Evolutionary conservation across 2,797 vertebrate genomes (phyloP).

Genomic region (Craterocephalus amniculus): DNA sequence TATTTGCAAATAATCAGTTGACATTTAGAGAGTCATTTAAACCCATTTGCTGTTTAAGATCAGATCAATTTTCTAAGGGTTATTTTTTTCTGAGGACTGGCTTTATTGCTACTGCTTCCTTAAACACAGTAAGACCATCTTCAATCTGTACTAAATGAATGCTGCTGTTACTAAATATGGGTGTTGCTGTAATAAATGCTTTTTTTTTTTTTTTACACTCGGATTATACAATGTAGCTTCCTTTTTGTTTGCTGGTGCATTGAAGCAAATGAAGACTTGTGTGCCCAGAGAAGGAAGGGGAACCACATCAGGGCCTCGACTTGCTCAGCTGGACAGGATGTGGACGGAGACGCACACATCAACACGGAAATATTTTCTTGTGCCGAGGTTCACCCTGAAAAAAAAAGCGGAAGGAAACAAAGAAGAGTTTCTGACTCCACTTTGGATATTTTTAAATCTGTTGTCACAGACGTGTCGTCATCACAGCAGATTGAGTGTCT

Average conservation of each 20-base stretch:
- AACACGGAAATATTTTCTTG: neutral
- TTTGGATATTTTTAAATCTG: constrained; percentile 7
- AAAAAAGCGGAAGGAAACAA: constrained; percentile 30
- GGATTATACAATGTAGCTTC: neutral
- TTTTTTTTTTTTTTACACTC: neutral
- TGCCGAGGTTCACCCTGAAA: constrained; percentile 4
- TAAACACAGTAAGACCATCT: neutral
- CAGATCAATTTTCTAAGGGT: neutral
- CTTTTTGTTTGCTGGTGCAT: constrained; percentile 1
- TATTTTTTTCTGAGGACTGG: neutral
- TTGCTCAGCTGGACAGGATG: constrained; percentile 67
- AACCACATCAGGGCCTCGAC: constrained; percentile 30
- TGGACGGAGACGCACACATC: constrained; percentile 32
- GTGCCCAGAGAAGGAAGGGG: constrained; percentile 35
- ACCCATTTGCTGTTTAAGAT: neutral
- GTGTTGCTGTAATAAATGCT: neutral
- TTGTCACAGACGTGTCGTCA: neutral
- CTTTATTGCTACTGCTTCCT: neutral
- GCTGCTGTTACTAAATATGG: neutral
- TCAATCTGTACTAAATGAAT: neutral
- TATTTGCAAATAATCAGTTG: neutral
- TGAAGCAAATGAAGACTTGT: constrained; percentile 8
- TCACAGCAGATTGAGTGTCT: neutral
- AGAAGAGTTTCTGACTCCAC: constrained; percentile 9
- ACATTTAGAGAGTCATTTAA: neutral